These are phyloP conservation scores for Drosophila neocordata DNA, from an alignment of 1,140 invertebrate genomes.

Conservation along the genomic window DNA sequence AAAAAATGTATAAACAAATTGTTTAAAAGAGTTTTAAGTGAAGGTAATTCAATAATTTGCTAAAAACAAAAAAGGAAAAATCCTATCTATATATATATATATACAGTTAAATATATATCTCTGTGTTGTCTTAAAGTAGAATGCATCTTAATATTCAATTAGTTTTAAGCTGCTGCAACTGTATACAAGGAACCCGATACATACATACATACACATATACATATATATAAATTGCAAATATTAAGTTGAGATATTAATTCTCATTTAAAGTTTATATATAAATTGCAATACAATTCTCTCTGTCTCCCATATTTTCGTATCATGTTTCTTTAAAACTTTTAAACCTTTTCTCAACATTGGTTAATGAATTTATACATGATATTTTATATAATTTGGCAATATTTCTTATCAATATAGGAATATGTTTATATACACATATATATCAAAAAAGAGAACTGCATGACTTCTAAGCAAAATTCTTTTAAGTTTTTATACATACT, in stretches of 20 bases:
- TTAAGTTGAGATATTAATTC: too few relatives aligned
- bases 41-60: constrained; percentile 34
- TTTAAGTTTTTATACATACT: background rate
- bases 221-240: background rate
- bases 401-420: too few relatives aligned
- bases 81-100: constrained; percentile 23
- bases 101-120: constrained; percentile 28
- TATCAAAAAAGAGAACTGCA: too few relatives aligned
- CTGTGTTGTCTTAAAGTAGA: constrained; percentile 38
- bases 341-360: too few relatives aligned
- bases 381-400: too few relatives aligned
- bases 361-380: too few relatives aligned
- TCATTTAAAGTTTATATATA: too few relatives aligned
- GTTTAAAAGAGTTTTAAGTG: constrained; percentile 2
- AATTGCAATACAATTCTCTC: too few relatives aligned
- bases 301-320: too few relatives aligned
- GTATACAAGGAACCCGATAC: constrained; percentile 23
- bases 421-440: too few relatives aligned
- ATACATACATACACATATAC: constrained; percentile 15
- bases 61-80: background rate
- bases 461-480: background rate
- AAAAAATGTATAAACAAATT: background rate
- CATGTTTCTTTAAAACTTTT: too few relatives aligned
- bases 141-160: constrained; percentile 37
- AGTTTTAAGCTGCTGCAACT: constrained; percentile 46